These are phyloP conservation scores for Steinernema scapterisci DNA, from an alignment of 2,888 invertebrate genomes.

Conservation along the genomic window DNA sequence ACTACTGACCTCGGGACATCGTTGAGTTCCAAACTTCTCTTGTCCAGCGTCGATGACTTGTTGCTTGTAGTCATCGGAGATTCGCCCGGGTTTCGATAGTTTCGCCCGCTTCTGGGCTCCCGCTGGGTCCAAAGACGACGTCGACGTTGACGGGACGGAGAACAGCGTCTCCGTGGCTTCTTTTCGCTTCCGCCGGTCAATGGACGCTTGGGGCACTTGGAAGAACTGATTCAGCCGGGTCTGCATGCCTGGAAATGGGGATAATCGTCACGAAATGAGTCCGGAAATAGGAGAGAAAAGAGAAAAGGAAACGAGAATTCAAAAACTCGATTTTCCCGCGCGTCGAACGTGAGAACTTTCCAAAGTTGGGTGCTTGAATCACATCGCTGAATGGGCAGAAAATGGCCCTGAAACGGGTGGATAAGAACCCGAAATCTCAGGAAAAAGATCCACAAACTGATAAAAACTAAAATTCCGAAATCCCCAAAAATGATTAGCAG, in stretches of 20 bases:
- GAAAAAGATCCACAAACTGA: too few species aligned
- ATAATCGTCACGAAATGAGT: neutral
- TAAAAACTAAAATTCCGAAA: too few species aligned
- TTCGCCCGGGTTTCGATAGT: neutral
- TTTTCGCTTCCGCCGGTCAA: neutral
- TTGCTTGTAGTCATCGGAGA: too few species aligned
- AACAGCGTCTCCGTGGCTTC: neutral
- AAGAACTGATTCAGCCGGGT: neutral
- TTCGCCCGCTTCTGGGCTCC: neutral
- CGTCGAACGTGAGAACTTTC: neutral
- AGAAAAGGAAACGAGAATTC: neutral
- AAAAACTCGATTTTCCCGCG: neutral
- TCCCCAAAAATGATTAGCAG: conserved; percentile 45
- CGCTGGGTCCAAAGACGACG: too few species aligned
- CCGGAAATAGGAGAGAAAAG: neutral
- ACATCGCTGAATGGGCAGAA: too few species aligned
- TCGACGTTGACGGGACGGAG: neutral
- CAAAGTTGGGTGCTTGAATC: neutral
- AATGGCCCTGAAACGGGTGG: too few species aligned
- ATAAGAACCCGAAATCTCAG: too few species aligned
- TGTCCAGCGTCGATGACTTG: too few species aligned
- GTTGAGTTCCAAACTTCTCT: too few species aligned
- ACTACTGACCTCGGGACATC: too few species aligned
- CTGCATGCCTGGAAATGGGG: neutral
- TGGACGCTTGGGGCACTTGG: neutral